Evolutionary conservation across 2,888 invertebrate genomes (phyloP), one percentile per base, ranked within the genome.

Genomic region (Pycnomerus fuliginosus): DNA sequence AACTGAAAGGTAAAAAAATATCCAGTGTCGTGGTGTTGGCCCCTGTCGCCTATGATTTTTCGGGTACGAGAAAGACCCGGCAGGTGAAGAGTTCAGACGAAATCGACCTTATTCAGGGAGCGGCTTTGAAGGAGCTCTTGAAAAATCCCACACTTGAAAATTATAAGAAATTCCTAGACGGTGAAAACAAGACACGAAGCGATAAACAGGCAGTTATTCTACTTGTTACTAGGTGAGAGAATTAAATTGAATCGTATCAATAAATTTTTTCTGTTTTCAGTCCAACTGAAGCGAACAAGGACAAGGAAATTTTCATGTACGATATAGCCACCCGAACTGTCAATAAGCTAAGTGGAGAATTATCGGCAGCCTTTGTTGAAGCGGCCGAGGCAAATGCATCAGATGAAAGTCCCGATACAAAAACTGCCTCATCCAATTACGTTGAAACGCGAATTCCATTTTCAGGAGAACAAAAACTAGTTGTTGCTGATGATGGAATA

Each of bases 241-340:
- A 20, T 14, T 5, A 4, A 30, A 15, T 11, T 24, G 1, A 15
- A 24, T 24, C 12, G 10, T 37, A 16, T 14, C 0, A 3, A 32
- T 20, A 28, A 14, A 4, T 13, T 36, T 15, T 30, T 20, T 7
- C 3, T 24, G 10, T 35, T 25, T 57, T 36, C 43, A 62, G 61
- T 23, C 36, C 53, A 8, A 33, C 16, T 5, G 50, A 55, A 2
- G 33, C 16, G 8, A 25, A 76, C 27, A 75, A 76, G 29, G 81
- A 82, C 42, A 83, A 84, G 64, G 90, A 90, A 74, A 90, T 91
- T 59, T 91, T 82, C 71, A 90, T 91, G 90, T 90, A 89, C 67
- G 90, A 91, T 65, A 82, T 89, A 28, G 73, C 77, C 47, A 82
- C 85, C 2, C 80, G 85, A 60, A 80, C 78, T 24, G 85, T 90